Base-by-base conservation (phyloP, 2,888 invertebrate genomes). In the Mesorhabditis sp. region DNA sequence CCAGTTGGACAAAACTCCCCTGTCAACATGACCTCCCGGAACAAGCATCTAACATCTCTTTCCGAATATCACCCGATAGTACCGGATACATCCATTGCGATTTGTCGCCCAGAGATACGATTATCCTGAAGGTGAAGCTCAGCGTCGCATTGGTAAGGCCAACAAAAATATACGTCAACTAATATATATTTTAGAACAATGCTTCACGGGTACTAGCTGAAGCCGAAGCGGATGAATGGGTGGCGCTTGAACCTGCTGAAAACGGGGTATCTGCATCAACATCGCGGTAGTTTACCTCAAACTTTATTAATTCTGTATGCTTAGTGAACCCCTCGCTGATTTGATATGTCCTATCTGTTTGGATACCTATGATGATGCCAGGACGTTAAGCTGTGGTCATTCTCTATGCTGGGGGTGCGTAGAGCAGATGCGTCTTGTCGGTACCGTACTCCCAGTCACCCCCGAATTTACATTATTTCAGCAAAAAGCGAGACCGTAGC, bases 401-500 rank as follows among this genome's bases (percentile, higher is more conserved):
- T 50, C 58, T n/a, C n/a, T 50, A n/a, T 50, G 58, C n/a, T 50
- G 58, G 58, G 58, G 10, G 7, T 50, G 58, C 58, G 58, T 50
- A n/a, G 58, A 50, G n/a, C 58, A 50, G 58, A 50, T 50, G 58
- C 58, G 58, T 2, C 58, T 50, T 50, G 58, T 50, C n/a, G 58
- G 58, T 50, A n/a, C 7, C 10, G 7, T 50, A n/a, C n/a, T 50
- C n/a, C 10, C 10, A 50, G 1, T 50, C n/a, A 50, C 58, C n/a
- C n/a, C 58, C 1, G 7, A 50, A 50, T 13, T 13, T 50, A 13
- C 58, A 50, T 50, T 50, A 2, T n/a, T 50, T 50, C 2, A 50
- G 58, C 58, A n/a, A 50, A 50, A 50, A 50, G 58, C 58, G 58
- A 50, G 58, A 50, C 58, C 58, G 58, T 50, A 13, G 58, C 58